These are phyloP conservation scores for Sialis lutaria DNA, from an alignment of 2,888 invertebrate species.

Conservation along the genomic window DNA sequence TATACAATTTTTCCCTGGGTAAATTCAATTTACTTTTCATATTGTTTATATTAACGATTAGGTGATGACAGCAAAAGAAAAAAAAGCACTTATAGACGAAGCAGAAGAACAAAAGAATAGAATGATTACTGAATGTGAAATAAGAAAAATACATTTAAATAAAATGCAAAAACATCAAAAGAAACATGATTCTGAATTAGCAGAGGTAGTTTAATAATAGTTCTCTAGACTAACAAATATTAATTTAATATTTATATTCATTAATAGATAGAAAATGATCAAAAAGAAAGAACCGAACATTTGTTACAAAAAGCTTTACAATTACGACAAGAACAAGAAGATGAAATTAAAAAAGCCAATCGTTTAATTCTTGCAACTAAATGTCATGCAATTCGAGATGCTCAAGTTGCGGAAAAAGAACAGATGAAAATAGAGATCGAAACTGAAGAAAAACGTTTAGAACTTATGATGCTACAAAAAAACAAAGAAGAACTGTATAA, in stretches of 20 bases:
- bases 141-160: constrained; percentile 33
- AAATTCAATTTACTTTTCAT: background rate
- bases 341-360: constrained; percentile 54
- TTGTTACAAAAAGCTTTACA: constrained; percentile 32
- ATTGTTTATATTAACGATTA: constrained; percentile 7
- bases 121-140: constrained; percentile 37
- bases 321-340: constrained; percentile 38
- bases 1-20: background rate
- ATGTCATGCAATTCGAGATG: constrained; percentile 69
- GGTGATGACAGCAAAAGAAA: constrained; percentile 28
- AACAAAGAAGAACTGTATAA: constrained; percentile 34
- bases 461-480: constrained; percentile 54
- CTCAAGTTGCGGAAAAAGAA: constrained; percentile 52
- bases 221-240: background rate
- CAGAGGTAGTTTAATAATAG: background rate
- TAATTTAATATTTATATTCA: background rate
- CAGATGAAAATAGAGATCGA: constrained; percentile 36
- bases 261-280: constrained; percentile 28
- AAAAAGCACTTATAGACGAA: constrained; percentile 24
- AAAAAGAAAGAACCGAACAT: constrained; percentile 27
- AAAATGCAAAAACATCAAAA: constrained; percentile 22
- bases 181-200: constrained; percentile 13
- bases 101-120: constrained; percentile 26
- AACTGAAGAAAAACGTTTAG: constrained; percentile 38
- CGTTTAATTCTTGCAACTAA: constrained; percentile 66